Conservation (phyloP, 2,888 invertebrate genomes). For the Dryobota labecula region DNA sequence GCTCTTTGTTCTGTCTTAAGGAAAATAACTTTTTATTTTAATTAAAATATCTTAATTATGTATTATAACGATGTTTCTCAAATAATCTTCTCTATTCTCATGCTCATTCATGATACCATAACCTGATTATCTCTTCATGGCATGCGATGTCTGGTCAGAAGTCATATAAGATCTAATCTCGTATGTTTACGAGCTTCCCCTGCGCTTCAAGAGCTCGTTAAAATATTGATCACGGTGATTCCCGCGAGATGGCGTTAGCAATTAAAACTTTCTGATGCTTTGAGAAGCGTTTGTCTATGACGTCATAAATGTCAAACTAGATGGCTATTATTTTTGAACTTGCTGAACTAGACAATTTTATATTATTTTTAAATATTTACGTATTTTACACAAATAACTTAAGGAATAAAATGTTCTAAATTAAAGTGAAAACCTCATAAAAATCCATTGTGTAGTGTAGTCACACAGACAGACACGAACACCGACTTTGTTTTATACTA, state of each 20-base stretch:
- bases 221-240: conserved; percentile 52
- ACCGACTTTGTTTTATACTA: background rate
- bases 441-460: background rate
- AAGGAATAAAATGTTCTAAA: background rate
- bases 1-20: too few relatives aligned
- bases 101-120: background rate
- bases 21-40: background rate
- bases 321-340: background rate
- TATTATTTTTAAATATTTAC: background rate
- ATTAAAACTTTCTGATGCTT: conserved; percentile 52
- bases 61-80: background rate
- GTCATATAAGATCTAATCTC: conserved; percentile 25
- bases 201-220: conserved; percentile 45
- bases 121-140: conserved; percentile 6
- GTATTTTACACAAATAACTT: background rate
- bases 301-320: conserved; percentile 24
- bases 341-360: background rate
- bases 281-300: conserved; percentile 41
- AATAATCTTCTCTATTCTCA: background rate
- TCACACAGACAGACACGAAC: background rate
- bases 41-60: background rate
- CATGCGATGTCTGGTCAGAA: conserved; percentile 36
- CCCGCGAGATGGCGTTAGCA: conserved; percentile 44
- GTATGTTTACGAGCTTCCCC: conserved; percentile 38
- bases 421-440: background rate